These are phyloP conservation scores for Xanthostigma xanthostigma DNA, from an alignment of 2,888 invertebrate species.

Conservation along the genomic window DNA sequence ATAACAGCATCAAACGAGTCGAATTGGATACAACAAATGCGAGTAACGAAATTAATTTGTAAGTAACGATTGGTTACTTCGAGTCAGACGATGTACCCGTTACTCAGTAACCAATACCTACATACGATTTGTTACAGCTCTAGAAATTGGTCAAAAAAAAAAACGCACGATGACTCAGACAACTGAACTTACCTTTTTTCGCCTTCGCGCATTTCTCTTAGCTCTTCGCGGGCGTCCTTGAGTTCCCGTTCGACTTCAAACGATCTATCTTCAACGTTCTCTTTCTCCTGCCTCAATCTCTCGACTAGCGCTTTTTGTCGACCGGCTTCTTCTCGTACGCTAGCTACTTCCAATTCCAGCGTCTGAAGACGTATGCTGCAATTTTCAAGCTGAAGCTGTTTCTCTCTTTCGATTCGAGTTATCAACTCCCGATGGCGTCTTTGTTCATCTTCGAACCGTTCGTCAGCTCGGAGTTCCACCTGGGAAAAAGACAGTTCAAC, in stretches of 20 bases:
- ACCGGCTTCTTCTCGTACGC: conserved; percentile 48
- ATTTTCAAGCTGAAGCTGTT: conserved; percentile 61
- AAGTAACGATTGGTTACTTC: too few relatives aligned
- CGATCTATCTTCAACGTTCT: neutral
- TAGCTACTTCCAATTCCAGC: conserved; percentile 48
- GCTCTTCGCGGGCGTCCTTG: conserved; percentile 34
- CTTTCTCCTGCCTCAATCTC: conserved; percentile 34
- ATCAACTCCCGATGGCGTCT: conserved; percentile 71
- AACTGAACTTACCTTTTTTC: conserved; percentile 22
- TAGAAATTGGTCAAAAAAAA: too few relatives aligned
- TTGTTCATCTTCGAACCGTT: conserved; percentile 60
- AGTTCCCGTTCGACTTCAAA: conserved; percentile 29
- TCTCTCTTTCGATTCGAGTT: conserved; percentile 71
- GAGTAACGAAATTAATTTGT: too few relatives aligned
- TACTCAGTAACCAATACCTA: too few relatives aligned
- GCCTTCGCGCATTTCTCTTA: conserved; percentile 34
- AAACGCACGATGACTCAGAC: too few relatives aligned
- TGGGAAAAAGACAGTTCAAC: neutral
- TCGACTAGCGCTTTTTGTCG: conserved; percentile 48
- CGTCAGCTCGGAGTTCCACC: conserved; percentile 16
- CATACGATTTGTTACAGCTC: too few relatives aligned
- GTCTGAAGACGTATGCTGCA: conserved; percentile 54
- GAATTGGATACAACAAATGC: too few relatives aligned
- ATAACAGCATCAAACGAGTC: too few relatives aligned
- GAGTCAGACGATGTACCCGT: too few relatives aligned